Evolutionary conservation across 2,113 vertebrate species (phyloP), one percentile per base, ranked within the genome.

Genomic region (Podiceps cristatus): DNA sequence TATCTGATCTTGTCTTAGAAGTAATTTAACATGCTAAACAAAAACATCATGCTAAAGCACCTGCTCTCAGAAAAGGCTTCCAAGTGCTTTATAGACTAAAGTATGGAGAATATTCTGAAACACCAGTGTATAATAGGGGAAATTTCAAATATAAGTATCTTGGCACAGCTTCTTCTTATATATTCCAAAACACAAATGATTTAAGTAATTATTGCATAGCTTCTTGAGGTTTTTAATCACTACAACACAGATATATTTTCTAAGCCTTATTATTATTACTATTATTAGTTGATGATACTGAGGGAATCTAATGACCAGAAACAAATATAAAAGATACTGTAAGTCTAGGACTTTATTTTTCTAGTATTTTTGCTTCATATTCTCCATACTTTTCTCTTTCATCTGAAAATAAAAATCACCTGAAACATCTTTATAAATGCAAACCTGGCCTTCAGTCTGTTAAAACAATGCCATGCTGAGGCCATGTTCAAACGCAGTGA

Each of bases 391-490:
- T 27, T 47, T 81, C 7, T 67, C 29, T 82, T 86, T 82, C 29
- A 64, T 67, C 33, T 74, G 42, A 90, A 94, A 92, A 87, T 53
- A 82, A 92, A 88, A 94, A 77, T 37, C 52, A 77, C 49, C 33
- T 67, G 67, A 71, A 91, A 49, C 10, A 35, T 64, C 37, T 75
- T 87, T 60, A 58, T 13, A 87, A 75, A 31, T 35, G 18, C 11
- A 84, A 93, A 75, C 14, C 25, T 77, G 68, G 16, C 45, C 58
- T 79, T 92, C 49, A 22, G 37, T 31, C 42, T 80, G 23, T 88
- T 95, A 76, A 90, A 96, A 93, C 79, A 95, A 69, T 67, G 42
- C 16, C 56, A 68, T 62, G 52, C 67, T 86, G 80, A 92, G 67
- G 28, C 40, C 5, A 5, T 29, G 14, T 93, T 97, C 53, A 93